Conservation (phyloP, 2,888 invertebrate species). For the Physocephala rufipes region DNA sequence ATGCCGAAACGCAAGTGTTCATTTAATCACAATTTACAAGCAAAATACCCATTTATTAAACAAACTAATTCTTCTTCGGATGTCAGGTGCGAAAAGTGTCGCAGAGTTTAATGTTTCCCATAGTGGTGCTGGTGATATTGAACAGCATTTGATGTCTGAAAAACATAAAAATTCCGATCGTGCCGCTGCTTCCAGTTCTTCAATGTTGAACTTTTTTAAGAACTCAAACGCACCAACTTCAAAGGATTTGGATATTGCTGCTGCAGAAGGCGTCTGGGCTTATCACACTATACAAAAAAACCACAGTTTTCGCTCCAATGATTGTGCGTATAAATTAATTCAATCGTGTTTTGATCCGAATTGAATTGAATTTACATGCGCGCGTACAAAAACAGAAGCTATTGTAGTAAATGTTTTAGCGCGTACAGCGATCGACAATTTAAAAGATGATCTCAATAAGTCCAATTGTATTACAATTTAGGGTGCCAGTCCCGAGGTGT, state of each 20-base stretch:
- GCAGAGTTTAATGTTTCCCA: constrained; percentile 22
- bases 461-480: no score
- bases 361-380: constrained; percentile 36
- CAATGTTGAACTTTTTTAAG: constrained; percentile 33
- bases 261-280: constrained; percentile 29
- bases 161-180: constrained; percentile 34
- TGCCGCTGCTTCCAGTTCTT: constrained; percentile 33
- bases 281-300: constrained; percentile 26
- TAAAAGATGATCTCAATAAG: constrained; percentile 37
- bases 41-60: constrained; percentile 23
- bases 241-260: constrained; percentile 28
- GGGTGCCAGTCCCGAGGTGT: no score
- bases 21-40: constrained; percentile 13
- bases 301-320: constrained; percentile 30
- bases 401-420: constrained; percentile 36
- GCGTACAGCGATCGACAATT: constrained; percentile 36
- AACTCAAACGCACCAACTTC: no score
- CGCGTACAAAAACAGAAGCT: constrained; percentile 36
- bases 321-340: constrained; percentile 35
- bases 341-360: constrained; percentile 36
- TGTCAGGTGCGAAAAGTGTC: constrained; percentile 33
- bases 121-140: constrained; percentile 21
- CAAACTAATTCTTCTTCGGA: constrained; percentile 8
- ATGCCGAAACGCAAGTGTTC: not conserved
- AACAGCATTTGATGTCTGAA: constrained; percentile 35